Conservation (phyloP, 2,888 invertebrate genomes). For the Bellardia pandia region DNA sequence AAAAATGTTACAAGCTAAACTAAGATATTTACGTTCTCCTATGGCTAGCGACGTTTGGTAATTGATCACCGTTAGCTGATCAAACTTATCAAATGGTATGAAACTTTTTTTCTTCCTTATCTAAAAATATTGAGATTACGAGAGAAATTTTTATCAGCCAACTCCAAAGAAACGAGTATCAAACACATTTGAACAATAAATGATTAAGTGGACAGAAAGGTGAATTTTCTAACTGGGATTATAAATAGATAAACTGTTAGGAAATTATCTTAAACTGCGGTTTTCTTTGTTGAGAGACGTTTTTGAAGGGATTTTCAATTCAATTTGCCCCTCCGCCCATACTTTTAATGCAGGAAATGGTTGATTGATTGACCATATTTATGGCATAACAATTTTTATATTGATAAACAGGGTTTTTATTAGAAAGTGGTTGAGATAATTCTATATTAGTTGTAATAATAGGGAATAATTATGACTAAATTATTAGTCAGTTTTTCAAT, state of each 20-base stretch:
- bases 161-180: not conserved
- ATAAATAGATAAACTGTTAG: not conserved
- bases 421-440: no score
- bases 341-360: no score
- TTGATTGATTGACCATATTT: no score
- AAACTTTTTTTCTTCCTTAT: slow-evolving; percentile 44
- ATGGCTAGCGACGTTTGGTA: not conserved
- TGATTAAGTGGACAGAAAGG: not conserved
- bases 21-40: slow-evolving; percentile 23
- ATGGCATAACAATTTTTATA: no score
- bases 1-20: not conserved
- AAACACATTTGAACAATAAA: slow-evolving; percentile 7
- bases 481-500: no score
- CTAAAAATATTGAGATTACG: slow-evolving; percentile 31
- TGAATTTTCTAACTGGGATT: not conserved
- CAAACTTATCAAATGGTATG: slow-evolving; percentile 1
- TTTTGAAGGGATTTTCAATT: no score
- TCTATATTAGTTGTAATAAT: no score
- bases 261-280: no score
- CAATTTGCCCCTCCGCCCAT: no score
- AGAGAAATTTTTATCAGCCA: slow-evolving; percentile 44
- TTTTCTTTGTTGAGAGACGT: no score
- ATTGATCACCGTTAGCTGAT: slow-evolving; percentile 23
- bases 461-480: no score
- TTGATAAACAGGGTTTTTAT: no score